Evolutionary conservation across 2,797 vertebrate genomes (phyloP).

Genomic region (Pyrrhura leucotis): DNA sequence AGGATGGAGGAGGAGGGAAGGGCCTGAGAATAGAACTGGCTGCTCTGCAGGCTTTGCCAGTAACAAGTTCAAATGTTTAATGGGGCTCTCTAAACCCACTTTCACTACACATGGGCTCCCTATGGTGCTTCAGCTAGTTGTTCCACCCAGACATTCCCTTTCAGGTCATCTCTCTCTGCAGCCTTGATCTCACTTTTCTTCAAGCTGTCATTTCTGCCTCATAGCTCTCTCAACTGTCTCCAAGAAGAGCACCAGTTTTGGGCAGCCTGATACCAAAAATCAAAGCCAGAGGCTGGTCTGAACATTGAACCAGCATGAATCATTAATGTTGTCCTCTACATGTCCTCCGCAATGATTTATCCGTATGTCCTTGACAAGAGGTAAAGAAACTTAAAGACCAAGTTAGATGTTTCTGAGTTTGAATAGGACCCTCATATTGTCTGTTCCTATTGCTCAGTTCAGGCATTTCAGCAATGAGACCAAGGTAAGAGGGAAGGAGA

Average conservation of each 20-base stretch:
- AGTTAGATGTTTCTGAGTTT: not conserved
- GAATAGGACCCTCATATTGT: not conserved
- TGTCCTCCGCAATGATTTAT: not conserved
- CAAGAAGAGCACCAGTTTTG: not conserved
- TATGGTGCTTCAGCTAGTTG: not conserved
- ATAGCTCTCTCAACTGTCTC: not conserved
- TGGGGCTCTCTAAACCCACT: not conserved
- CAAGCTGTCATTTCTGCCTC: not conserved
- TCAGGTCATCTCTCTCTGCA: not conserved
- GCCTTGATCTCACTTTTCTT: not conserved
- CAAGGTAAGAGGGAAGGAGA: not conserved
- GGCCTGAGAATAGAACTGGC: not conserved
- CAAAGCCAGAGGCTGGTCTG: not conserved
- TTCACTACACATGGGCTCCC: not conserved
- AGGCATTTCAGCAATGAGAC: not conserved
- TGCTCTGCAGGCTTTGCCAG: conserved; percentile 33
- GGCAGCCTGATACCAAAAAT: not conserved
- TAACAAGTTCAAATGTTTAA: conserved; percentile 19
- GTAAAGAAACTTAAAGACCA: not conserved
- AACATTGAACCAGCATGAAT: not conserved
- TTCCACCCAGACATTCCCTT: not conserved
- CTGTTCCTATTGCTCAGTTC: not conserved
- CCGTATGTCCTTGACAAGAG: not conserved
- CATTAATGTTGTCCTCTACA: not conserved
- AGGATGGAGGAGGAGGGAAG: conserved; percentile 32